phyloP scores from a whole-genome alignment of 2,888 invertebrate genomes.

The Caenorhabditis sp. region DNA sequence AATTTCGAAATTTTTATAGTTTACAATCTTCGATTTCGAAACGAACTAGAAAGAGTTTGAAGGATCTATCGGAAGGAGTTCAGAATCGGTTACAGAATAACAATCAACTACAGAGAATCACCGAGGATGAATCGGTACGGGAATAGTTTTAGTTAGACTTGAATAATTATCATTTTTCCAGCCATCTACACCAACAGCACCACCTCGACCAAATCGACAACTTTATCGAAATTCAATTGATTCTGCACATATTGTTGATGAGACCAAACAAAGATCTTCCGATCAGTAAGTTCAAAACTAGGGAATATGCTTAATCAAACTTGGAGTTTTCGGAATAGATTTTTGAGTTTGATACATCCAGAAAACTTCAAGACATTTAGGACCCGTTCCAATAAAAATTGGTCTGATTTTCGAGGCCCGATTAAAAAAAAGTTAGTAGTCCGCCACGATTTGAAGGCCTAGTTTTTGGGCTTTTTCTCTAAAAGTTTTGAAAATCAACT shows the following conservation, averaged over 20 bases:
- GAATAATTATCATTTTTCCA: conserved; percentile 11
- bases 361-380: too few species aligned
- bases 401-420: too few species aligned
- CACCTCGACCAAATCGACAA: conserved; percentile 36
- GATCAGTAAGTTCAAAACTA: conserved; percentile 2
- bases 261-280: conserved; percentile 10
- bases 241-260: conserved; percentile 10
- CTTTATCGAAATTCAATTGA: conserved; percentile 27
- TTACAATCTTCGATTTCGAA: conserved; percentile 43
- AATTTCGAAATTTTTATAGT: conserved; percentile 15
- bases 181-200: conserved; percentile 38
- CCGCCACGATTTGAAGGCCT: too few species aligned
- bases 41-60: conserved; percentile 36
- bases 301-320: neutral
- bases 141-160: neutral
- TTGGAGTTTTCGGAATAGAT: too few species aligned
- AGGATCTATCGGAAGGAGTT: conserved; percentile 36
- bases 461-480: too few species aligned
- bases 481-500: too few species aligned
- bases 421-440: too few species aligned
- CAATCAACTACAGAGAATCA: conserved; percentile 28
- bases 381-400: too few species aligned
- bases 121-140: conserved; percentile 34
- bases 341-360: too few species aligned
- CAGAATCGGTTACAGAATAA: conserved; percentile 34